Evolutionary conservation across 2,113 vertebrate genomes (phyloP).

Genomic region (Oreochromis tanganicae): DNA sequence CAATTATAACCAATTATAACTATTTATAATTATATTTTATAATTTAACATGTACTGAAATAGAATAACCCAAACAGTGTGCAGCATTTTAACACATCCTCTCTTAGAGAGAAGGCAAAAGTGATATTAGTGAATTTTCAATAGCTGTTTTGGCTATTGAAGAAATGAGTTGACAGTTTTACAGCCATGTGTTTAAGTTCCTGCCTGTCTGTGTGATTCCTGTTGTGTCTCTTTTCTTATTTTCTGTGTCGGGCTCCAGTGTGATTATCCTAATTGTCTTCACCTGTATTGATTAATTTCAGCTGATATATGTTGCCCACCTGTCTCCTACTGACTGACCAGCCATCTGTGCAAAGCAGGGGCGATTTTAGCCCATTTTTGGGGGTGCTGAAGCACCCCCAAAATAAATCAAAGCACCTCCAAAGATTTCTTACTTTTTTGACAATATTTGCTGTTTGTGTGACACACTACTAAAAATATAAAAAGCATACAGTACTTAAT

Average conservation of each 20-base stretch:
- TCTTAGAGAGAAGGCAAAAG: not conserved
- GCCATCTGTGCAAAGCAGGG: not conserved
- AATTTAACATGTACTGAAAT: not conserved
- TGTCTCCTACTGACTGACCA: not conserved
- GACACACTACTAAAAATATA: no score
- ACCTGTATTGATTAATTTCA: not conserved
- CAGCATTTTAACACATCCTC: not conserved
- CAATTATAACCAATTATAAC: not conserved
- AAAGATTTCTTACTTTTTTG: no score
- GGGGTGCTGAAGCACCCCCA: no score
- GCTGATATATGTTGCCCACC: not conserved
- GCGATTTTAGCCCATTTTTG: no score
- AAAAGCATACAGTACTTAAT: no score
- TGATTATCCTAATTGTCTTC: not conserved
- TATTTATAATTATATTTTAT: not conserved
- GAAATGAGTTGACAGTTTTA: not conserved
- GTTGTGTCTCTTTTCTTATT: not conserved
- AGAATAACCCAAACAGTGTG: not conserved
- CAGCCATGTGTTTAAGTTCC: not conserved
- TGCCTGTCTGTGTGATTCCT: not conserved
- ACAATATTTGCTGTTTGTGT: no score
- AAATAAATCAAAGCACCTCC: no score
- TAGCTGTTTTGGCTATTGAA: not conserved
- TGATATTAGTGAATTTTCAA: not conserved
- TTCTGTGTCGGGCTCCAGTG: not conserved